These are phyloP conservation scores for Leptestheria dahalacensis DNA, from an alignment of 1,140 invertebrate genomes.

Conservation along the genomic window DNA sequence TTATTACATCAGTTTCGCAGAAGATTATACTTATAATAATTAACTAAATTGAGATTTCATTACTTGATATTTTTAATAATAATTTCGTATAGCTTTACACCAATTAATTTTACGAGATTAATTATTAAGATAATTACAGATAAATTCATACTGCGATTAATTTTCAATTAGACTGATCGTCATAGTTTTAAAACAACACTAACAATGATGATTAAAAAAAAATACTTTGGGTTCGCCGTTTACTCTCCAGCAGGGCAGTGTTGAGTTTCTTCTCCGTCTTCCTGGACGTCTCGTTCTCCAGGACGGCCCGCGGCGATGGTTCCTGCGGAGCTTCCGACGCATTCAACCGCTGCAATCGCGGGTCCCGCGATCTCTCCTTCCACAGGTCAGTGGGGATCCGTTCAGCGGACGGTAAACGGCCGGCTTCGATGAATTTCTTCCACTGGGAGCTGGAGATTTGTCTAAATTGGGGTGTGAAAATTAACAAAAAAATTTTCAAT, in stretches of 20 bases:
- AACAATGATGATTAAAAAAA: too few species aligned
- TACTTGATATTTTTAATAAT: too few species aligned
- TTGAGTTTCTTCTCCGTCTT: slow-evolving; percentile 13
- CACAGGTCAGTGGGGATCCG: slow-evolving; percentile 11
- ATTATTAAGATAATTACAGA: too few species aligned
- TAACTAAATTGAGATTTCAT: too few species aligned
- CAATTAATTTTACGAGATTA: too few species aligned
- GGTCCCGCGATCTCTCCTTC: slow-evolving; percentile 2
- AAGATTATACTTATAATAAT: too few species aligned
- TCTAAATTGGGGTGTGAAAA: slow-evolving; percentile 19
- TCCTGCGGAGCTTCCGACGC: neutral
- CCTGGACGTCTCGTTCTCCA: neutral
- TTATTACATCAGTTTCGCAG: too few species aligned
- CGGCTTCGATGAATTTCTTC: slow-evolving; percentile 39
- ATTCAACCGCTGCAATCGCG: neutral
- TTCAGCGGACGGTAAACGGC: slow-evolving; percentile 18
- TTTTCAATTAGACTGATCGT: too few species aligned
- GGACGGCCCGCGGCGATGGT: neutral
- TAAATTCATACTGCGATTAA: too few species aligned
- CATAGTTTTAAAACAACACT: too few species aligned
- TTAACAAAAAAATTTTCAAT: too few species aligned
- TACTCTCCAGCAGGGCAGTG: neutral
- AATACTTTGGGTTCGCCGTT: slow-evolving; percentile 2
- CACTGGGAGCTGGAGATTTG: slow-evolving; percentile 37
- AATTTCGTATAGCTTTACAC: too few species aligned